Evolutionary conservation across 2,113 vertebrate species (phyloP).

Genomic region (Martes martes): DNA sequence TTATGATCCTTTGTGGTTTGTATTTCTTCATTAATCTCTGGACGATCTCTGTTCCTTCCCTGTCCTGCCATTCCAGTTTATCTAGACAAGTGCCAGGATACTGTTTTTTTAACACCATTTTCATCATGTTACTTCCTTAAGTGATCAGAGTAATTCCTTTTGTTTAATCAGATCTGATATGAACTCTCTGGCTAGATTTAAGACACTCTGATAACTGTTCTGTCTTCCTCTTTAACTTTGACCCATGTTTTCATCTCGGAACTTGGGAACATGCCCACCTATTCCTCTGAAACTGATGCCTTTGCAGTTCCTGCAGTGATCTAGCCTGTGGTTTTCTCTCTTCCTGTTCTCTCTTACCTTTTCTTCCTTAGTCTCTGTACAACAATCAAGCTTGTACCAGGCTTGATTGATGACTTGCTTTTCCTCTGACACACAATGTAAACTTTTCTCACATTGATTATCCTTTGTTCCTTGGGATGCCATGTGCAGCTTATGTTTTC

Average conservation of each 20-base stretch:
- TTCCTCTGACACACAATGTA: neutral
- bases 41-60: neutral
- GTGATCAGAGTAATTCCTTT: conserved; percentile 20
- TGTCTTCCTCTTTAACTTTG: conserved; percentile 32
- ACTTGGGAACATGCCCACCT: neutral
- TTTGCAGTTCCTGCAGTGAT: neutral
- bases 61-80: neutral
- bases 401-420: neutral
- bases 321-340: neutral
- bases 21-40: neutral
- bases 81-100: neutral
- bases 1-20: neutral
- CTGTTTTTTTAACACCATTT: conserved; percentile 51
- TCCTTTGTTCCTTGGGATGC: neutral
- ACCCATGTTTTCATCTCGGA: neutral
- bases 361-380: neutral
- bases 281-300: neutral
- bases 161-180: conserved; percentile 50
- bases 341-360: neutral
- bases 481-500: neutral
- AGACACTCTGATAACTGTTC: neutral
- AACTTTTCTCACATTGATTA: neutral
- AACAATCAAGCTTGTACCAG: neutral
- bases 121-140: conserved; percentile 28
- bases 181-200: conserved; percentile 11